Evolutionary conservation across 2,888 invertebrate genomes (phyloP), one percentile per base, ranked within the genome.

Genomic region (Eubasilissa splendida): DNA sequence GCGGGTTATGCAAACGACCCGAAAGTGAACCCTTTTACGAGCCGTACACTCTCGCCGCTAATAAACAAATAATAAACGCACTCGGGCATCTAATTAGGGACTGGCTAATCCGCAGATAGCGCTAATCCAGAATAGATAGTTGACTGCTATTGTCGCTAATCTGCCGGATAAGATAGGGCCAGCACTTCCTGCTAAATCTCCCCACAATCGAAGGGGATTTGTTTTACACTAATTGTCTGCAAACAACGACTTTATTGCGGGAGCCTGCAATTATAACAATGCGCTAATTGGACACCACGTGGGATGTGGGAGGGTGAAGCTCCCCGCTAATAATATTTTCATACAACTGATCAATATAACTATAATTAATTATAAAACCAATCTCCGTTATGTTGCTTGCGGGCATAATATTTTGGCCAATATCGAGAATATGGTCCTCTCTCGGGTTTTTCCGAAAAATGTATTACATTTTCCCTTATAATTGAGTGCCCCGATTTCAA

Each of bases 91-190:
- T 63, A 9, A 31, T 63, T 60, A 63, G 12, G 22, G 1, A 22
- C 22, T 22, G 14, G 10, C 31, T 31, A 63, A 31, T 63, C 60
- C 60, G 33, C 33, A 63, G 60, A 63, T 63, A 63, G 12, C 11
- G 10, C 31, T 63, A 63, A 63, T 63, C 60, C 60, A 31, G 10
- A 63, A 63, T 31, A 63, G 31, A 63, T 11, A 63, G 22, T 63
- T 31, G 22, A 63, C 22, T 31, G 5, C 10, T 14, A 22, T 59
- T n/a, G 22, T 31, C 10, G 60, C 33, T 31, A 31, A 31, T 10
- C 31, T 63, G 60, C 60, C 11, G 10, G 22, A 31, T 22, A 31
- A 63, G 22, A 4, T 31, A 63, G 4, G 33, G 14, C 31, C 1
- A 60, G 5, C n/a, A 22, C 10, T 60, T 60, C 31, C 60, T 22